These are phyloP conservation scores for Tyria jacobaeae DNA, from an alignment of 2,888 invertebrate genomes.

Conservation along the genomic window DNA sequence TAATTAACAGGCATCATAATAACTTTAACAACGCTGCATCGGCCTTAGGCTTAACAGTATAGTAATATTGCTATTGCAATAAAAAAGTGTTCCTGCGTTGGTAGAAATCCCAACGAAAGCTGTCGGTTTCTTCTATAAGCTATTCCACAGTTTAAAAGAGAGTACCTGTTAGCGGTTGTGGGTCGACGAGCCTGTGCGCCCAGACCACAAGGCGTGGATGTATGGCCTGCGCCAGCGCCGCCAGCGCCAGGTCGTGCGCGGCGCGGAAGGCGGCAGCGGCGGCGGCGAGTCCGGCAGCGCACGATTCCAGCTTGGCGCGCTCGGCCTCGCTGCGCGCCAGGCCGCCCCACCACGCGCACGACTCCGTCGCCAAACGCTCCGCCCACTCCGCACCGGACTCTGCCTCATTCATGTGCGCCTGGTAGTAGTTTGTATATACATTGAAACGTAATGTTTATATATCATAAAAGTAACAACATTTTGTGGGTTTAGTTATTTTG, in stretches of 20 bases:
- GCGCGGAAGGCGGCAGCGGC: constrained; percentile 73
- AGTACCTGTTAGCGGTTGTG: constrained; percentile 53
- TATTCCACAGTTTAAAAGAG: no score
- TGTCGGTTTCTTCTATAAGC: no score
- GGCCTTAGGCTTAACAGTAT: no score
- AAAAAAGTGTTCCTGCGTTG: no score
- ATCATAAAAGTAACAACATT: no score
- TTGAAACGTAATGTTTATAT: no score
- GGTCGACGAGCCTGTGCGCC: constrained; percentile 65
- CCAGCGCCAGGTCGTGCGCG: constrained; percentile 62
- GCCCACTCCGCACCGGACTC: constrained; percentile 97
- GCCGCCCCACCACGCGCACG: constrained; percentile 90
- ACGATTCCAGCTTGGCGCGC: constrained; percentile 68
- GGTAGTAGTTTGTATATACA: no score
- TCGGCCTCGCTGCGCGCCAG: constrained; percentile 83
- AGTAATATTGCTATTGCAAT: no score
- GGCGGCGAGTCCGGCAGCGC: constrained; percentile 68
- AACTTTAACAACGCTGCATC: no score
- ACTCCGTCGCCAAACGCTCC: constrained; percentile 92
- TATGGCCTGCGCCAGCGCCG: constrained; percentile 63
- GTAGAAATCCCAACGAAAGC: no score
- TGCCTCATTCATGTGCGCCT: constrained; percentile 96
- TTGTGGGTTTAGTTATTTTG: no score
- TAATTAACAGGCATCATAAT: no score
- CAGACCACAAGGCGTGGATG: constrained; percentile 61